Evolutionary conservation across 2,888 invertebrate genomes (phyloP).

Genomic region (Therioaphis trifolii): DNA sequence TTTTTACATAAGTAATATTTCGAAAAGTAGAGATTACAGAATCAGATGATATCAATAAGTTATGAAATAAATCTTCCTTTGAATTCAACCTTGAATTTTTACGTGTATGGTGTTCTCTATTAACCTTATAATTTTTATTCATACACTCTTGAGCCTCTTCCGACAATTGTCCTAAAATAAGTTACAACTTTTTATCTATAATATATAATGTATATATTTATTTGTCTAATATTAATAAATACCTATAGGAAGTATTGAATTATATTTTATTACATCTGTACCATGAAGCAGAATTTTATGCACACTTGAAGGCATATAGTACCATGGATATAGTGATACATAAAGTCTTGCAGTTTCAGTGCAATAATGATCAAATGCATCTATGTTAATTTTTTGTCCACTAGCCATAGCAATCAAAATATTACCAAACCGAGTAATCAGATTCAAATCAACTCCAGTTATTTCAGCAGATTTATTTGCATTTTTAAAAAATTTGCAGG

Average conservation of each 20-base stretch:
- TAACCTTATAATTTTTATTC: background rate
- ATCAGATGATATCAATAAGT: background rate
- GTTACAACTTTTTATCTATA: background rate
- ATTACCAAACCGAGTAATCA: too few species aligned
- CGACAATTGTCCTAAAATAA: slow-evolving; percentile 4
- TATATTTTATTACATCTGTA: background rate
- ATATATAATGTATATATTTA: background rate
- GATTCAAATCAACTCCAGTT: too few species aligned
- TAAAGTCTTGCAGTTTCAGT: slow-evolving; percentile 8
- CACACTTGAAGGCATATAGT: too few species aligned
- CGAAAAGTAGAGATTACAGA: background rate
- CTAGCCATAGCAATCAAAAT: too few species aligned
- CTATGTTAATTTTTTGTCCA: background rate
- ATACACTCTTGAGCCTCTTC: slow-evolving; percentile 4
- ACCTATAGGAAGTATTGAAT: background rate
- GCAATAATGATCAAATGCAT: slow-evolving; percentile 4
- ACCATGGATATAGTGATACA: background rate
- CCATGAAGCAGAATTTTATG: slow-evolving; percentile 1
- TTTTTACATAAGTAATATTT: background rate
- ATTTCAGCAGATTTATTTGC: too few species aligned
- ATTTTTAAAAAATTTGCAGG: too few species aligned
- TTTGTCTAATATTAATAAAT: slow-evolving; percentile 4
- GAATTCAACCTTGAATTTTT: background rate
- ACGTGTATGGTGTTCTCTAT: background rate
- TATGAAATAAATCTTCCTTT: background rate